Evolutionary conservation across 2,797 vertebrate species (phyloP).

Genomic region (Adrianichthys oophorus): DNA sequence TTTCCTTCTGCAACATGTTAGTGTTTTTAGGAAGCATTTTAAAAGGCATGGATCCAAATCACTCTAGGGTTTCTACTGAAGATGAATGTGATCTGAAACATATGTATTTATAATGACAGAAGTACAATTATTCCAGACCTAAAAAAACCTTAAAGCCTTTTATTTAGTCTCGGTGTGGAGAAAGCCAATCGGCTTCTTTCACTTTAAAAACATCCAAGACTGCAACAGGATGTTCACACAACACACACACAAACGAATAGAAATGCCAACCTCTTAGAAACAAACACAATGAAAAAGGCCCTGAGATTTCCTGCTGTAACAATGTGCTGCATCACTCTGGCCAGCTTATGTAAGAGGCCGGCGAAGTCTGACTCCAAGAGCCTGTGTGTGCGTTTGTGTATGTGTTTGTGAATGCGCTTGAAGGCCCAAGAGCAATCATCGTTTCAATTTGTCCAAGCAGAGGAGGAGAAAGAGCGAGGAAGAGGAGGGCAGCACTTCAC

Average conservation of each 20-base stretch:
- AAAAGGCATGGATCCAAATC: no score
- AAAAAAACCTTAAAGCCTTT: no score
- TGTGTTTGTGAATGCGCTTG: constrained; percentile 23
- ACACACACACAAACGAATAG: constrained; percentile 40
- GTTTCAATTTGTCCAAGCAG: constrained; percentile 64
- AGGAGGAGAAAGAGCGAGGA: constrained; percentile 20
- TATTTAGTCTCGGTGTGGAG: no score
- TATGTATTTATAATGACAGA: no score
- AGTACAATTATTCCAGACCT: no score
- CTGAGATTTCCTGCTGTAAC: constrained; percentile 71
- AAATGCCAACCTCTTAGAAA: constrained; percentile 68
- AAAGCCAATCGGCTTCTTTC: constrained; percentile 36
- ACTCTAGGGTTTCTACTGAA: no score
- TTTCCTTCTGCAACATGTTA: no score
- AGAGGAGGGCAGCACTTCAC: constrained; percentile 58
- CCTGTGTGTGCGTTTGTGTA: constrained; percentile 22
- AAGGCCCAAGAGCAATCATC: constrained; percentile 60
- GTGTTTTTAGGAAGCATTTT: no score
- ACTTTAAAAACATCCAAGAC: constrained; percentile 35
- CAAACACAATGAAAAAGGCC: constrained; percentile 66
- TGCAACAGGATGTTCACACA: constrained; percentile 66
- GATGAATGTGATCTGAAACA: no score
- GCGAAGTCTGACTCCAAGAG: constrained; percentile 29
- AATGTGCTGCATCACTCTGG: constrained; percentile 66
- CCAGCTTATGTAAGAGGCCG: constrained; percentile 64